Conservation (phyloP, 2,888 invertebrate genomes). For the Synergus itoensis region DNA sequence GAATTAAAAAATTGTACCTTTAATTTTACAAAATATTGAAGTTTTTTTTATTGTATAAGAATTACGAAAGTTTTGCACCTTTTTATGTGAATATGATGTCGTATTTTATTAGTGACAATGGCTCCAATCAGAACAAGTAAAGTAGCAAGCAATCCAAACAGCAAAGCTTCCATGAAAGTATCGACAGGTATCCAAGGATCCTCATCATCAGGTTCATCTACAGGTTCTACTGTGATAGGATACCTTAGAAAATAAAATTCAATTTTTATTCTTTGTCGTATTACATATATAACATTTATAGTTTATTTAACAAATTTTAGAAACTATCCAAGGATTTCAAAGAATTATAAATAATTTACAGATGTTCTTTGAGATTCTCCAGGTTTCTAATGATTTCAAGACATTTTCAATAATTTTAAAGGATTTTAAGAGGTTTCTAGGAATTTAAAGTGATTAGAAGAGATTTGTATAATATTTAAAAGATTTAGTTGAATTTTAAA, state of each 20-base stretch:
- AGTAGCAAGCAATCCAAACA: conserved; percentile 60
- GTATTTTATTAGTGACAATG: conserved; percentile 47
- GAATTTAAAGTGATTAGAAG: too few species aligned
- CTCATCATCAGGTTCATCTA: conserved; percentile 54
- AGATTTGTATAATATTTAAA: too few species aligned
- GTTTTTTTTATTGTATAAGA: not conserved
- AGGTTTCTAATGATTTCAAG: too few species aligned
- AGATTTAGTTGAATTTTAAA: too few species aligned
- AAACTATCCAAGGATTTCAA: too few species aligned
- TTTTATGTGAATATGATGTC: not conserved
- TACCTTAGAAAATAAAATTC: not conserved
- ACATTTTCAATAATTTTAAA: too few species aligned
- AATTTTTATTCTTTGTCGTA: too few species aligned
- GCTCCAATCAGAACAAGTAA: conserved; percentile 57
- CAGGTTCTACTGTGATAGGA: conserved; percentile 57
- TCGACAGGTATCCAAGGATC: conserved; percentile 67
- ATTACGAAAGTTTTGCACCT: not conserved
- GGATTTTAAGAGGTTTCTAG: too few species aligned
- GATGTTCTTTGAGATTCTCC: too few species aligned
- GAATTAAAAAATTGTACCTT: not conserved
- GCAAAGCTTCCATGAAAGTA: conserved; percentile 61
- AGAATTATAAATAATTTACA: too few species aligned
- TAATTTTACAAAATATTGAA: not conserved
- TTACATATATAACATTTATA: too few species aligned
- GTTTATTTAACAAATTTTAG: too few species aligned